Conservation (phyloP, 1,140 invertebrate species). For the Conopomorpha cramerella region DNA sequence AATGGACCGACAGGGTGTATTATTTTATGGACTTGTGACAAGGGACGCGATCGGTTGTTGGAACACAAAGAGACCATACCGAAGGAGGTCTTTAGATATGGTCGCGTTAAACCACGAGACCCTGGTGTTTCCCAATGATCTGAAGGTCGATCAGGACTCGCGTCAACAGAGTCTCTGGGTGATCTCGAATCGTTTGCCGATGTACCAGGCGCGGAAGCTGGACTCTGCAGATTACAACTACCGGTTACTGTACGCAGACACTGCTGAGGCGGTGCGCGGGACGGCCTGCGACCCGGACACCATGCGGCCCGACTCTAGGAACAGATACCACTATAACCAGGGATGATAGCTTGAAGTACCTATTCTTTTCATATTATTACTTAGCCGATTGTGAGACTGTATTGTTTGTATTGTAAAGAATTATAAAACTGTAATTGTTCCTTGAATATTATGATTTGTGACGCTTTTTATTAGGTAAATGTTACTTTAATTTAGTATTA, state of each 20-base stretch:
- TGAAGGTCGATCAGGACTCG: constrained; percentile 72
- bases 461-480: no score
- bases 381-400: no score
- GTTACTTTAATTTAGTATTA: no score
- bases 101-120: constrained; percentile 64
- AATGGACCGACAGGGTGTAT: constrained; percentile 71
- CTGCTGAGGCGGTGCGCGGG: constrained; percentile 63
- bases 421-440: no score
- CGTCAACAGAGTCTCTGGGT: constrained; percentile 76
- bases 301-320: no score
- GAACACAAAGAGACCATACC: constrained; percentile 74
- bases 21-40: constrained; percentile 79
- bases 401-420: no score
- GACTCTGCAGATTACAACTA: constrained; percentile 73
- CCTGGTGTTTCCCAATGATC: constrained; percentile 77
- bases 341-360: no score
- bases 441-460: no score
- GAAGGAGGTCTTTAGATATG: constrained; percentile 64
- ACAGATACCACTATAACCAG: no score
- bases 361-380: no score
- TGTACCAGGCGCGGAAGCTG: constrained; percentile 66
- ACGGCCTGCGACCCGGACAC: constrained; percentile 79
- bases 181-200: constrained; percentile 73
- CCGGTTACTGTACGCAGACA: constrained; percentile 67
- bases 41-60: constrained; percentile 77